Evolutionary conservation across 2,797 vertebrate species (phyloP), one percentile per base, ranked within the genome.

Genomic region (Trachurus trachurus): DNA sequence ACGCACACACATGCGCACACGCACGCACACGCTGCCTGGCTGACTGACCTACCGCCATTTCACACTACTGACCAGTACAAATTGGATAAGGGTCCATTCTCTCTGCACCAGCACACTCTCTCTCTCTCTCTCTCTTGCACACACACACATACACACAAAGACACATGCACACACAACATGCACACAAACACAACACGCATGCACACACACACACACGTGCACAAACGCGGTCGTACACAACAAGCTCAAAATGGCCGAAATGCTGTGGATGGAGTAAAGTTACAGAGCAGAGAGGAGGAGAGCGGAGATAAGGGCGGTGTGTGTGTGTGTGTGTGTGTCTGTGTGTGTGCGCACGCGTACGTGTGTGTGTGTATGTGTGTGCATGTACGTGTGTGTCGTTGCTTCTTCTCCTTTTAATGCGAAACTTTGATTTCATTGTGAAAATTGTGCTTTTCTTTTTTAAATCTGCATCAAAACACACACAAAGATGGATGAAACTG

Each of bases 51-150:
- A 87, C 92, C 93, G 90, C 94, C 94, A 95, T 95, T 95, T 95
- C 94, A 94, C 93, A 94, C 92, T 88, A 91, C 94, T 95, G 94
- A 94, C 94, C 93, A 93, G 93, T 94, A 95, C 94, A 95, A 95
- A 95, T 95, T 95, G 94, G 94, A 95, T 95, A 94, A 95, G 92
- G 93, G 94, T 90, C 88, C 91, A 91, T 94, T 95, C 93, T 94
- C 92, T 92, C 91, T 94, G 94, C 94, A 94, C 91, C 89, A 87
- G 86, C 91, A 93, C 89, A 90, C 92, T 85, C 90, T 69, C 59
- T 85, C 76, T 85, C 90, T 69, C 59, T 85, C 76, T 85, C 89
- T 34, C 31, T 69, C 59, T 85, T 74, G 84, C 90, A 85, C 87
- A 85, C 67, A 91, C 88, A 90, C 76, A 77, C 7, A 84, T 66